A percentile compares a stretch with the other conserved stretches of the same genome.
Conservation (phyloP, 2,888 invertebrate genomes). For the Chymomyza procnemis region DNA sequence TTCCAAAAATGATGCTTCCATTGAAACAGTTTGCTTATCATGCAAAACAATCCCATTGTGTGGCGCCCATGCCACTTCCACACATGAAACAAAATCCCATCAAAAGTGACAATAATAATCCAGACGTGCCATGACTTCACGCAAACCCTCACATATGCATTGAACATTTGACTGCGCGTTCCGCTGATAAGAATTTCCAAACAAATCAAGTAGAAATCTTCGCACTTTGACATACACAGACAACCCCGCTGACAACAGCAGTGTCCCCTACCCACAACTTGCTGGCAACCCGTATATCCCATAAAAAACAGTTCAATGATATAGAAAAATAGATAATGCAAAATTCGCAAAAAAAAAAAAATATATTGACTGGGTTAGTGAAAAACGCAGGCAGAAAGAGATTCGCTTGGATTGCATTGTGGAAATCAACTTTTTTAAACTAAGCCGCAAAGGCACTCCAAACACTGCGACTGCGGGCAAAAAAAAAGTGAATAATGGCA, state of each 20-base stretch:
- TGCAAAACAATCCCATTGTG: no score
- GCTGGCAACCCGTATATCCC: constrained; percentile 47
- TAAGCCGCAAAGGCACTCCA: constrained; percentile 69
- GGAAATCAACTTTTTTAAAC: constrained; percentile 59
- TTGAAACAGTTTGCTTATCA: no score
- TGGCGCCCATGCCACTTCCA: constrained; percentile 1
- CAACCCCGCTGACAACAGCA: constrained; percentile 22
- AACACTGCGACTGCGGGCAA: constrained; percentile 39
- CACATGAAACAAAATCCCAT: constrained; percentile 45
- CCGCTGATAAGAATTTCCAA: constrained; percentile 40
- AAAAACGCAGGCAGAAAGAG: constrained; percentile 19
- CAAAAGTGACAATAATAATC: constrained; percentile 28
- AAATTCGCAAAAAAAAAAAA: constrained; percentile 65
- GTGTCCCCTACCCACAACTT: background rate
- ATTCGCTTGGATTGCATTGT: background rate
- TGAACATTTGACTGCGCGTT: constrained; percentile 21
- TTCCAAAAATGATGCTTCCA: no score
- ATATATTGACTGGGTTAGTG: constrained; percentile 19
- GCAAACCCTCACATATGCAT: constrained; percentile 22
- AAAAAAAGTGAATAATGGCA: constrained; percentile 71
- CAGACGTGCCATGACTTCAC: constrained; percentile 19
- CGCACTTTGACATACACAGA: constrained; percentile 34
- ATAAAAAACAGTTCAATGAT: constrained; percentile 69
- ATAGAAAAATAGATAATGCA: constrained; percentile 64
- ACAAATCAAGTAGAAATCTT: constrained; percentile 51